Evolutionary conservation across 2,113 vertebrate genomes (phyloP).

Genomic region (Chauna torquata): DNA sequence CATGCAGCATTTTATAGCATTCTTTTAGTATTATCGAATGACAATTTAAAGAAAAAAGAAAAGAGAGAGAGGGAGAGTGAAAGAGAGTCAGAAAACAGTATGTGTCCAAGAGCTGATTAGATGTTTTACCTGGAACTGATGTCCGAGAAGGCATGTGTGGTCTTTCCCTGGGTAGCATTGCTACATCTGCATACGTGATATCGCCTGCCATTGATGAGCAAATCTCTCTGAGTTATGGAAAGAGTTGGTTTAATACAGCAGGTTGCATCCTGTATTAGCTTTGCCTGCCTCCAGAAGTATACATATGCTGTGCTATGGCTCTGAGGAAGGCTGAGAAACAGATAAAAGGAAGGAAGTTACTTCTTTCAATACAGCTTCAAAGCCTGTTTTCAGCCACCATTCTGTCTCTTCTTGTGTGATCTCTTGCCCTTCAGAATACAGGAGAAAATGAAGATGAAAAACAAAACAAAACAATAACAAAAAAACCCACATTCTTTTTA

Average conservation of each 20-base stretch:
- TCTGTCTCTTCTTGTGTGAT: not conserved
- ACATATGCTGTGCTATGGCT: not conserved
- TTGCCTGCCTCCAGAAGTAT: constrained; percentile 28
- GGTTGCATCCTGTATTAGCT: constrained; percentile 9
- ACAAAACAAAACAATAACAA: no score
- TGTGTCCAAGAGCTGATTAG: not conserved
- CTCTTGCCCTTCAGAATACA: not conserved
- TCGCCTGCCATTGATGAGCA: constrained; percentile 40
- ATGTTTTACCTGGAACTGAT: constrained; percentile 37
- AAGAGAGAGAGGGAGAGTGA: not conserved
- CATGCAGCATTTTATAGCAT: not conserved
- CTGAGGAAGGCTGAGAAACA: constrained; percentile 15
- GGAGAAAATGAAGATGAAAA: not conserved
- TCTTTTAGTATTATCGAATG: not conserved
- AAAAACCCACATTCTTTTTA: not conserved
- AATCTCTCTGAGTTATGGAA: not conserved
- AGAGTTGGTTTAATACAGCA: not conserved
- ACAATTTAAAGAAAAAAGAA: not conserved
- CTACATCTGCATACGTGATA: not conserved
- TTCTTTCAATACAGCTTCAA: constrained; percentile 44
- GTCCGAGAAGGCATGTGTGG: not conserved
- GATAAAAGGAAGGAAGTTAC: constrained; percentile 45
- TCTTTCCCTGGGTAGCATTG: not conserved
- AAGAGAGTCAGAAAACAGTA: not conserved
- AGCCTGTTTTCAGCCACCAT: not conserved